Percentiles rank a stretch among this genome's conserved stretches.
These are phyloP conservation scores for Champsocephalus gunnari DNA, from an alignment of 2,797 vertebrate species.

Conservation along the genomic window DNA sequence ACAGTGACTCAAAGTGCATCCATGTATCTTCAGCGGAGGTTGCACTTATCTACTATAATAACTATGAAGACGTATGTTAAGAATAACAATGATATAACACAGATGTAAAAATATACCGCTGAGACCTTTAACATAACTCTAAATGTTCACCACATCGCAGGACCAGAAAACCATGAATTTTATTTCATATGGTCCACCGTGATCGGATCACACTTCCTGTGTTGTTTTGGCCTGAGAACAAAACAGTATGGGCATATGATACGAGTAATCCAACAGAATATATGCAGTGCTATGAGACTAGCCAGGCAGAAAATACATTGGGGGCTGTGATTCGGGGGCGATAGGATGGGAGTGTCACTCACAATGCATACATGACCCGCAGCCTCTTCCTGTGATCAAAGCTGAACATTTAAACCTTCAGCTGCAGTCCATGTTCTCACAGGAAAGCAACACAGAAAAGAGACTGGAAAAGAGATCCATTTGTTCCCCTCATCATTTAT, in stretches of 20 bases:
- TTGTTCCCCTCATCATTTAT: constrained; percentile 9
- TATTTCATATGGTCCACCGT: constrained; percentile 13
- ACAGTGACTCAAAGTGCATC: constrained; percentile 3
- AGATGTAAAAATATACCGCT: constrained; percentile 17
- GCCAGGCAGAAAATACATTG: constrained; percentile 92
- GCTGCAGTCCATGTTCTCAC: constrained; percentile 16
- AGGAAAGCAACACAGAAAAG: constrained; percentile 21
- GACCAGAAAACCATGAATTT: constrained; percentile 34
- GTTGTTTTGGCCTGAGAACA: constrained; percentile 50
- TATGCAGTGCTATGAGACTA: constrained; percentile 90
- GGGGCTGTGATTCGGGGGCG: constrained; percentile 72
- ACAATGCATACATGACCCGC: constrained; percentile 64
- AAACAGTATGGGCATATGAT: constrained; percentile 81
- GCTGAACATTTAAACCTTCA: constrained; percentile 41
- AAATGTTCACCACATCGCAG: constrained; percentile 32
- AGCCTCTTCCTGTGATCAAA: constrained; percentile 53
- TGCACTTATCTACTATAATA: neutral
- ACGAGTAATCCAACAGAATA: constrained; percentile 87
- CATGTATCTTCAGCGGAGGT: neutral
- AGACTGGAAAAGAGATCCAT: constrained; percentile 10
- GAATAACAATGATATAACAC: neutral
- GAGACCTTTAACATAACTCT: constrained; percentile 29
- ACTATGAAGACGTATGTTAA: neutral
- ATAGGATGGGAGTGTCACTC: constrained; percentile 82
- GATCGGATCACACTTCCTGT: constrained; percentile 33